Evolutionary conservation across 2,113 vertebrate genomes (phyloP), one percentile per base, ranked within the genome.

Genomic region (Mesitornis unicolor): DNA sequence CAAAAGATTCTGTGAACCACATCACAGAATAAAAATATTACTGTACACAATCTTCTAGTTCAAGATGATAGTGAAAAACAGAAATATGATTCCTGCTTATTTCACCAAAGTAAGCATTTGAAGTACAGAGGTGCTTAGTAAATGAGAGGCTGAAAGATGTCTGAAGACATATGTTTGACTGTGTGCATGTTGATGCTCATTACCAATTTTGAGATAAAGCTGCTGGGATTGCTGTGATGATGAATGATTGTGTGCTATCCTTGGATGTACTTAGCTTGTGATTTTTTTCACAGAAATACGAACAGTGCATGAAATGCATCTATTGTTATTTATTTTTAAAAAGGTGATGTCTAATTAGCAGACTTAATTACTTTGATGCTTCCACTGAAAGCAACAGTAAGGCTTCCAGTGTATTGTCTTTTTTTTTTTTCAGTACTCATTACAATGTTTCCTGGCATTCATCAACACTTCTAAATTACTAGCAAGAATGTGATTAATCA

Each of bases 401-500:
- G n/a, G 29, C 51, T 87, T 92, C 76, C 51, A 89, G 24, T 51
- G 21, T 77, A 86, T 83, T 95, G 71, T 59, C 40, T 24, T 9
- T 43, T 59, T 45, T 31, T 40, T 70, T 75, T 36, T 51, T 53
- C 20, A 65, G 56, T 81, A 84, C 51, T 81, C 64, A 56, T 92
- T 92, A 84, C 51, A 84, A 26, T 84, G 68, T 92, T 95, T 92
- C 84, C 86, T 93, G 76, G 93, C 51, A 36, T 89, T 95, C 91
- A 91, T 93, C 91, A 93, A 70, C 86, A 59, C 93, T 93, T 95
- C 64, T 84, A 48, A 93, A 96, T 95, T 95, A 87, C 89, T 84
- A 75, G 73, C 84, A 96, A 92, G 86, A 96, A 60, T 92, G 80
- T 87, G 83, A 95, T 96, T 95, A 97, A 93, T 95, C 94, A 91